Evolutionary conservation across 35 echinoderm and acorn worm species (phyloP).

Genomic region (Apostichopus californicus): DNA sequence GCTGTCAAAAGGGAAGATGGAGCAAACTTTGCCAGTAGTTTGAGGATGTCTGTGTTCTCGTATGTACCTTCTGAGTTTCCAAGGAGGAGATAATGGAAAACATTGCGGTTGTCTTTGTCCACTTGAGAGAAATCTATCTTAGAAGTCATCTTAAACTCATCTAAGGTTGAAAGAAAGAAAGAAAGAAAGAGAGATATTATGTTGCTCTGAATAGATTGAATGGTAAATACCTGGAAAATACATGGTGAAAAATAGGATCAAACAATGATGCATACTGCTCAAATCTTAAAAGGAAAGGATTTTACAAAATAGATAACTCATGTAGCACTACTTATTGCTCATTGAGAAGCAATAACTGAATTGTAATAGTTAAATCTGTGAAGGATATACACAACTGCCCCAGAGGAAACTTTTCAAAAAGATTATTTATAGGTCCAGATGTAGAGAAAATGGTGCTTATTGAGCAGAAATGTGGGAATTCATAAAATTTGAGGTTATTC

Average conservation of each 20-base stretch:
- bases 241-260: too few relatives aligned
- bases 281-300: too few relatives aligned
- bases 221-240: too few relatives aligned
- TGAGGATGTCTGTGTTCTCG: conserved; percentile 73
- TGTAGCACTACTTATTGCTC: too few relatives aligned
- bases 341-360: too few relatives aligned
- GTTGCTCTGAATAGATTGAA: too few relatives aligned
- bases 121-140: conserved; percentile 59
- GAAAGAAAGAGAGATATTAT: too few relatives aligned
- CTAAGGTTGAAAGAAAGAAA: neutral
- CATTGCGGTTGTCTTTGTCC: conserved; percentile 60
- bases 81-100: conserved; percentile 77
- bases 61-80: conserved; percentile 73
- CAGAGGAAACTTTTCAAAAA: neutral
- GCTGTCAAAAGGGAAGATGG: conserved; percentile 42
- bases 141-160: conserved; percentile 62
- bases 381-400: neutral
- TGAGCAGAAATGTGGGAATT: neutral
- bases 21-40: conserved; percentile 59
- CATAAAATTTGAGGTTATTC: too few relatives aligned
- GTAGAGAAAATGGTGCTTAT: neutral
- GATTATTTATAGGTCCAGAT: conserved; percentile 1
- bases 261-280: too few relatives aligned
- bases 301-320: too few relatives aligned
- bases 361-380: too few relatives aligned